A percentile compares a stretch with the other conserved stretches of the same genome.
phyloP scores from a whole-genome alignment of 1,140 invertebrate species.

The Lamellibrachia luymesi region DNA sequence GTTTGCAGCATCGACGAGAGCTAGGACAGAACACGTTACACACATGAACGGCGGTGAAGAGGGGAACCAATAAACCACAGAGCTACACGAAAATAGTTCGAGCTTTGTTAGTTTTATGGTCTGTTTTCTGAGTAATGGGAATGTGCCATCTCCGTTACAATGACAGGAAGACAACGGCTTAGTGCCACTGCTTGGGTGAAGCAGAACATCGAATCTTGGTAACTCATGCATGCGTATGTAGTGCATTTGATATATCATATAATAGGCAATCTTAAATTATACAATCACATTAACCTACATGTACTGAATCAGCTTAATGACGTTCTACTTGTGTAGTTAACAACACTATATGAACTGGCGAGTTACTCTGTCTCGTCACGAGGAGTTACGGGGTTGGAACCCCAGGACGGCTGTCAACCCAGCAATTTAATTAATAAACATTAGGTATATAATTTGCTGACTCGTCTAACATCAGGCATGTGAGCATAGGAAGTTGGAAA shows the following conservation, averaged over 20 bases:
- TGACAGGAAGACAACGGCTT: background rate
- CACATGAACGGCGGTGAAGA: constrained; percentile 26
- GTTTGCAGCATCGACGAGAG: constrained; percentile 34
- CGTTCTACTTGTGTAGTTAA: too few species aligned
- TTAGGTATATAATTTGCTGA: too few species aligned
- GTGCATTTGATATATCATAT: background rate
- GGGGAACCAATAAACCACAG: background rate
- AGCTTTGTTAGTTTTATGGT: background rate
- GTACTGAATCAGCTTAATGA: too few species aligned
- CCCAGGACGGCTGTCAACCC: too few species aligned
- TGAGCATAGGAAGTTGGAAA: too few species aligned
- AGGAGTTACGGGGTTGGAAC: too few species aligned
- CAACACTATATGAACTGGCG: too few species aligned
- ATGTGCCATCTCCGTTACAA: background rate
- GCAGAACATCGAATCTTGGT: background rate
- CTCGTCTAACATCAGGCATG: too few species aligned
- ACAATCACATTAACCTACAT: background rate
- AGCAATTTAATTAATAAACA: too few species aligned
- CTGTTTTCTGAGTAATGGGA: background rate
- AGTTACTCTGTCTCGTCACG: too few species aligned
- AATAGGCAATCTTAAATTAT: background rate
- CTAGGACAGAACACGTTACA: constrained; percentile 21
- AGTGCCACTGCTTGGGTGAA: background rate
- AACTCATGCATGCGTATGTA: background rate
- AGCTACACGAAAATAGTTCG: background rate